Evolutionary conservation across 2,113 vertebrate genomes (phyloP).

Genomic region (Nannospalax galili): DNA sequence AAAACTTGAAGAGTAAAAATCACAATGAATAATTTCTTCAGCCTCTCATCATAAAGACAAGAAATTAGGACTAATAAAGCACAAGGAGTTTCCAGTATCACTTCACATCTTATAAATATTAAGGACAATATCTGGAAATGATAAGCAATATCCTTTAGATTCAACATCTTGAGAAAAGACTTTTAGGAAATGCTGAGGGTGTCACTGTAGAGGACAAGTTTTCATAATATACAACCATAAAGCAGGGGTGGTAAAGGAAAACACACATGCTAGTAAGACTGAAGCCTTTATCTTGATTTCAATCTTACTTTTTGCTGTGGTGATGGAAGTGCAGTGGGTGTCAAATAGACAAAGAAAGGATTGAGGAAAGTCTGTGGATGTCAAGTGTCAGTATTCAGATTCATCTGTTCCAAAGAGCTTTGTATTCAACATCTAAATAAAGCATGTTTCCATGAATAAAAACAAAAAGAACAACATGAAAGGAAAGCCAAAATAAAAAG

Average conservation of each 20-base stretch:
- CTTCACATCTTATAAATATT: not conserved
- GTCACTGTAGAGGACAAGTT: not conserved
- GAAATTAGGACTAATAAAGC: conserved; percentile 1
- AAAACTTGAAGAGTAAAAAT: conserved; percentile 1
- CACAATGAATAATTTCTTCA: conserved; percentile 24
- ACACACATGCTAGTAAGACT: not conserved
- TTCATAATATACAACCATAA: not conserved
- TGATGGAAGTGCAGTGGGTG: not conserved
- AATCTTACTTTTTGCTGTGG: not conserved
- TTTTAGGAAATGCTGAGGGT: not conserved
- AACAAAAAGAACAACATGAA: not conserved
- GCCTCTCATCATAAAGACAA: not conserved
- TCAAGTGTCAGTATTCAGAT: not conserved
- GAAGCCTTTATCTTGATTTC: not conserved
- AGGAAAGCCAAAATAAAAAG: not conserved
- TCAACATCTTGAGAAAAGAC: not conserved
- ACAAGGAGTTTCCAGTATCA: not conserved
- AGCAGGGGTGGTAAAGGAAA: not conserved
- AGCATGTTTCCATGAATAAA: not conserved
- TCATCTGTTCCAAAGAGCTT: not conserved
- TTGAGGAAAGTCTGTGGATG: not conserved
- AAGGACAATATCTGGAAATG: conserved; percentile 23
- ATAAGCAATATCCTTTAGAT: not conserved
- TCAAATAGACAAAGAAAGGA: not conserved
- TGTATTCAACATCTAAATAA: not conserved